Evolutionary conservation across 2,797 vertebrate genomes (phyloP).

Genomic region (Anniella stebbinsi): DNA sequence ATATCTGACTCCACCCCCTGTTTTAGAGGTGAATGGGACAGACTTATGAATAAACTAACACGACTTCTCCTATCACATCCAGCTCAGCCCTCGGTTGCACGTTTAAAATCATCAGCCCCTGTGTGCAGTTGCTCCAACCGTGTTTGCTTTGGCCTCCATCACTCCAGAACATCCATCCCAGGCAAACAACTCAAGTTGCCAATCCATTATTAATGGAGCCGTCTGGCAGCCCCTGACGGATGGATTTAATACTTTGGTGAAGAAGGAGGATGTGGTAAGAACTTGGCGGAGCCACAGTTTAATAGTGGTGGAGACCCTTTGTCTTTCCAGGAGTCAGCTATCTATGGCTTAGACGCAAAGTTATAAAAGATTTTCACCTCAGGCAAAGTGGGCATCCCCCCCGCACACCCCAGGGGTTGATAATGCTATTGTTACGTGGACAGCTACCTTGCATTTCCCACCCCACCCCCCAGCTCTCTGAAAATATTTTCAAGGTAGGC

Average conservation of each 20-base stretch:
- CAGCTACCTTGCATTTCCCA: not conserved
- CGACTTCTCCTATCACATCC: not conserved
- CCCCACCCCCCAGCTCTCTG: not conserved
- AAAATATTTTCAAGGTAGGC: not conserved
- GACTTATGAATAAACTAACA: not conserved
- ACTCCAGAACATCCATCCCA: not conserved
- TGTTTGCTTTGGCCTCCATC: not conserved
- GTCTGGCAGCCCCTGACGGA: constrained; percentile 25
- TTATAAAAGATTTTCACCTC: not conserved
- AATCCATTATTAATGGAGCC: constrained; percentile 38
- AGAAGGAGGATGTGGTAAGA: constrained; percentile 2
- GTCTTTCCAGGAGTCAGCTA: not conserved
- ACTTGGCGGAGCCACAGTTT: not conserved
- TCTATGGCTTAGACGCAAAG: not conserved
- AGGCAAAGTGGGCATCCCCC: not conserved
- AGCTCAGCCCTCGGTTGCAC: not conserved
- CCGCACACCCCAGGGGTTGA: not conserved
- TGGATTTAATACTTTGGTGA: constrained; percentile 28
- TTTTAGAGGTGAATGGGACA: not conserved
- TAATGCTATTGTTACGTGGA: not conserved
- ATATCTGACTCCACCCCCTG: not conserved
- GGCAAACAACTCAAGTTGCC: constrained; percentile 27
- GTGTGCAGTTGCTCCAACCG: not conserved
- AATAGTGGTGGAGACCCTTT: not conserved
- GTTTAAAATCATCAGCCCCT: not conserved